These are phyloP conservation scores for Lipophrys pholis DNA, from an alignment of 2,113 vertebrate species.

Conservation along the genomic window DNA sequence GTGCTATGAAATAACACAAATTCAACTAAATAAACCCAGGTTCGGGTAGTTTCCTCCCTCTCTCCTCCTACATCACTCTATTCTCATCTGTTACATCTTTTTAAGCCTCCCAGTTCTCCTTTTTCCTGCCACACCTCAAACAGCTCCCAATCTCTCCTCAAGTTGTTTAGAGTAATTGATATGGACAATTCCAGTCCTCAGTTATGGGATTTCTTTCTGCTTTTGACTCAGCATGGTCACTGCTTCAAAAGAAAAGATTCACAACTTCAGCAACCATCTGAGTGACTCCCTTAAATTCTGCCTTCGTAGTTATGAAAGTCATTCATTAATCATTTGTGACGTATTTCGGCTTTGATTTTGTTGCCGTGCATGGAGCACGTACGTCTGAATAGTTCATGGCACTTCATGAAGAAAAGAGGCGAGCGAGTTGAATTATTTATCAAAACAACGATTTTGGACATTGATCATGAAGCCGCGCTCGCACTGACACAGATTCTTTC, in stretches of 20 bases:
- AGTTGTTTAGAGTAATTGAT: constrained; percentile 40
- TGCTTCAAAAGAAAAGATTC: constrained; percentile 11
- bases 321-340: constrained; percentile 2
- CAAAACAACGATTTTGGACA: constrained; percentile 19
- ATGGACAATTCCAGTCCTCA: constrained; percentile 57
- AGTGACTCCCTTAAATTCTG: background rate
- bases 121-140: constrained; percentile 2
- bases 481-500: constrained; percentile 9
- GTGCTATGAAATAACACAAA: no score
- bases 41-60: background rate
- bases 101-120: constrained; percentile 34
- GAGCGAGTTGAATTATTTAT: constrained; percentile 34
- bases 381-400: background rate
- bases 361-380: background rate
- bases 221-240: constrained; percentile 20
- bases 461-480: constrained; percentile 7
- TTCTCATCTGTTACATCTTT: background rate
- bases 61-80: background rate
- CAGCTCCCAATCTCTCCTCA: constrained; percentile 26
- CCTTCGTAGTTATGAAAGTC: constrained; percentile 6
- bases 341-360: background rate
- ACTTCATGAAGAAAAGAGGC: constrained; percentile 1
- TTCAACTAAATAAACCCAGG: no score
- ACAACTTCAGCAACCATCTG: background rate
- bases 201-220: constrained; percentile 41